Conservation (phyloP, 2,113 vertebrate genomes). For the Gopherus evgoodei region DNA sequence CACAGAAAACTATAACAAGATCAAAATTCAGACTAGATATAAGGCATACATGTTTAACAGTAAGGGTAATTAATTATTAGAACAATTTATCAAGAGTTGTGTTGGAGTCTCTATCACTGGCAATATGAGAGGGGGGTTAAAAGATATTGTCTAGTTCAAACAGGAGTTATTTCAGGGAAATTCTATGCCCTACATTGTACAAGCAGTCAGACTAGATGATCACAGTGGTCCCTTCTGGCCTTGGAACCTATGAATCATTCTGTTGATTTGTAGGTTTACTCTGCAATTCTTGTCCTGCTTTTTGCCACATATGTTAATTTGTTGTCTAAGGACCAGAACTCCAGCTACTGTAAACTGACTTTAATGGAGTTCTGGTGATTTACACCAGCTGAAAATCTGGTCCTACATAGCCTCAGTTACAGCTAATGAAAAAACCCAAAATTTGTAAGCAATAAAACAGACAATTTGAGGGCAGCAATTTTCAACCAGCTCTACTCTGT, state of each 20-base stretch:
- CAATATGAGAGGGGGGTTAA: not conserved
- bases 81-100: not conserved
- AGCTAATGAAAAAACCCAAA: no score
- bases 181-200: not conserved
- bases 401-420: not conserved
- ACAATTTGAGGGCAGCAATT: not conserved
- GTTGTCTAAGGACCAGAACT: not conserved
- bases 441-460: not conserved
- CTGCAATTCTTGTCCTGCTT: not conserved
- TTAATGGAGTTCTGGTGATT: not conserved
- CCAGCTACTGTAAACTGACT: not conserved
- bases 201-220: not conserved
- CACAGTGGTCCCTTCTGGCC: not conserved
- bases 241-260: not conserved
- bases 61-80: not conserved
- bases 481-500: not conserved
- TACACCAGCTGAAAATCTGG: not conserved
- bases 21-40: not conserved
- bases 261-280: not conserved
- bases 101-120: not conserved
- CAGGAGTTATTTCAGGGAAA: not conserved
- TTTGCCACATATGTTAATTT: not conserved
- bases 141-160: not conserved
- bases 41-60: not conserved
- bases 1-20: not conserved